Conservation (phyloP, 2,113 vertebrate species). For the Maylandia zebra region DNA sequence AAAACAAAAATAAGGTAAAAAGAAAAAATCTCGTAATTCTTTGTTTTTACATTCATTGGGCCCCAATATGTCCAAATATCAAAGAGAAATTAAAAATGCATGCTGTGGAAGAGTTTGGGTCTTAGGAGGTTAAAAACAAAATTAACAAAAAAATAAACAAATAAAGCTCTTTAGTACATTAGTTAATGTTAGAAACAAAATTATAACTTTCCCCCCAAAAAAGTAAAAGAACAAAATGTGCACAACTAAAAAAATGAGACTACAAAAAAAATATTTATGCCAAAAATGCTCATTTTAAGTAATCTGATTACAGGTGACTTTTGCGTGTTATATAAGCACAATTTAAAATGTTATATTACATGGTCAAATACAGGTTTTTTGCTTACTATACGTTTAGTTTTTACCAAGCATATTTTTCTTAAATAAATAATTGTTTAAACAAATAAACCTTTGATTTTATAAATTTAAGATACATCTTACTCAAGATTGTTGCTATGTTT, state of each 20-base stretch:
- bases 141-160: neutral
- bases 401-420: neutral
- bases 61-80: accelerated
- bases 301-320: neutral
- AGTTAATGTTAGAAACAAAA: neutral
- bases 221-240: neutral
- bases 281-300: neutral
- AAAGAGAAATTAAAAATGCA: neutral
- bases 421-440: neutral
- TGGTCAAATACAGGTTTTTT: neutral
- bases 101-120: neutral
- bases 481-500: neutral
- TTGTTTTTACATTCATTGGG: accelerated
- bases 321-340: neutral
- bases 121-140: neutral
- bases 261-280: neutral
- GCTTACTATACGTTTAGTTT: neutral
- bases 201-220: neutral
- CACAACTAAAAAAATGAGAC: neutral
- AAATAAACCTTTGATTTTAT: neutral
- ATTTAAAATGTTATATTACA: neutral
- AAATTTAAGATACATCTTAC: neutral
- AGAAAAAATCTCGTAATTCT: neutral
- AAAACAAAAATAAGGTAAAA: neutral
- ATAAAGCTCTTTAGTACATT: neutral